A percentile compares a stretch with the other conserved stretches of the same genome.
Conservation (phyloP, 2,797 vertebrate genomes). For the Dendrocincla tyrannina region DNA sequence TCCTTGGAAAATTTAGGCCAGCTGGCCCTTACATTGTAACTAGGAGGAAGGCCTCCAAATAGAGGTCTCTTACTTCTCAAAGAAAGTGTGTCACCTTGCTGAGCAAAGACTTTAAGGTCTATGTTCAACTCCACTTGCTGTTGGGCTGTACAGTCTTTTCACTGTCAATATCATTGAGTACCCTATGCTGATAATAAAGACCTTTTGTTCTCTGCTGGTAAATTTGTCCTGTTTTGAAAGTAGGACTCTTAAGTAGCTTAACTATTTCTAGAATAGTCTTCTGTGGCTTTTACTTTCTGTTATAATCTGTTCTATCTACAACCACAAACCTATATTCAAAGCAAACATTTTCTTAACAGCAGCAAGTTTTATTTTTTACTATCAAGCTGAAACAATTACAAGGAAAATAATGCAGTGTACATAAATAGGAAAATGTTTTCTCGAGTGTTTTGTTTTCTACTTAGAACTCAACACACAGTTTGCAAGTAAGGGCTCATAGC, state of each 20-base stretch:
- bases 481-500: not conserved
- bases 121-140: not conserved
- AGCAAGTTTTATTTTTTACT: not conserved
- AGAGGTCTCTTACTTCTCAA: not conserved
- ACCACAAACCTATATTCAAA: not conserved
- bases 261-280: not conserved
- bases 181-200: not conserved
- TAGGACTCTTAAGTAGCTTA: not conserved
- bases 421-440: not conserved
- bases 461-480: not conserved
- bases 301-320: not conserved
- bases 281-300: not conserved
- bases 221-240: not conserved
- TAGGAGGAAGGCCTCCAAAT: not conserved
- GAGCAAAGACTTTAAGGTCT: not conserved
- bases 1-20: not conserved
- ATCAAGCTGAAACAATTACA: slow-evolving; percentile 12
- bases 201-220: not conserved
- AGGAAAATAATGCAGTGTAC: slow-evolving; percentile 3
- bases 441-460: slow-evolving; percentile 1
- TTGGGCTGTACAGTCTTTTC: not conserved
- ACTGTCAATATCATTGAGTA: too few relatives aligned
- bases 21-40: not conserved
- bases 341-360: slow-evolving; percentile 9
- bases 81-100: not conserved